Base-by-base conservation (phyloP, 2,113 vertebrate genomes). In the Oophaga pumilio region DNA sequence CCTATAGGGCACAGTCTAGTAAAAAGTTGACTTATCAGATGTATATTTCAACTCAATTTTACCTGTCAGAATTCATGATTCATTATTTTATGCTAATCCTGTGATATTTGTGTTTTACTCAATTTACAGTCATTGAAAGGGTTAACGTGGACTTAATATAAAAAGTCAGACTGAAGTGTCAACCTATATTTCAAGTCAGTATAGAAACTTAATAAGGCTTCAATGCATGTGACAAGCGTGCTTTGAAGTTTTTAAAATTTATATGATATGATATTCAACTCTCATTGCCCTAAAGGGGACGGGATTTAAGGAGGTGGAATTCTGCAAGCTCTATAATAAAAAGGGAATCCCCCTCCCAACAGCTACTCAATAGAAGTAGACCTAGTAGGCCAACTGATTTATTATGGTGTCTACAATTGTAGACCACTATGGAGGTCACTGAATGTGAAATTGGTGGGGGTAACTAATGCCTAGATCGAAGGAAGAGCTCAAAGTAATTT, bases 201-300 rank as follows among this genome's bases (percentile, higher is more conserved):
- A 18, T 7, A 82, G 78, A 59, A 82, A 57, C 77, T 33, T 56
- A 71, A 82, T 52, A 69, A 81, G 53, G 43, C 56, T 68, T 28
- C 60, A 0, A 24, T 11, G 53, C 43, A n/a, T 53, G 74, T 49
- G 56, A 80, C 24, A 80, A 64, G 22, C 12, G 1, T 24, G 78
- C 86, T 87, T 87, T 87, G 86, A 87, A 82, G 86, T 87, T 15
- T 69, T 24, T 15, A 80, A 59, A 52, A 43, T 50, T 57, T 78
- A 57, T 78, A 57, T 15, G 28, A 57, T 83, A 62, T 82, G 22
- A 76, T 76, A 87, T 82, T 76, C 86, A 53, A n/a, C 69, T 76
- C 79, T 11, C 62, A 9, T 15, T 56, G 69, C 68, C 86, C 86
- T 87, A 76, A 82, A 83, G 86, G 86, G 79, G 43, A 43, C 49